These are phyloP conservation scores for Coelogynopora nodosa DNA, from an alignment of 2,888 invertebrate species.

Conservation along the genomic window DNA sequence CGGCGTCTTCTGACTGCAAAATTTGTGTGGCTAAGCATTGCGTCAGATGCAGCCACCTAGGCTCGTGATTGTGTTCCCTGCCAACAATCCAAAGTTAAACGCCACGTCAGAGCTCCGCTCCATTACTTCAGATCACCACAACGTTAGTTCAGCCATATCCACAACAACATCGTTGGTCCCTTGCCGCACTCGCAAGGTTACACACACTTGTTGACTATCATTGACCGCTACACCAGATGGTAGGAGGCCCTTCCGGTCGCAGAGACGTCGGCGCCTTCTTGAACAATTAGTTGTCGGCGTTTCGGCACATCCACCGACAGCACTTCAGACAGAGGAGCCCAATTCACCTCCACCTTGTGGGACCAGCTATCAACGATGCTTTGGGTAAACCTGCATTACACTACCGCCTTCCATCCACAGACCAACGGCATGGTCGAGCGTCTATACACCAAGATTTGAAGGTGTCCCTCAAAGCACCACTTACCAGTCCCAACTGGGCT, in stretches of 20 bases:
- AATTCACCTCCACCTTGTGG: neutral
- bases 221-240: neutral
- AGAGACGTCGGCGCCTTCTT: neutral
- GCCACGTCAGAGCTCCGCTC: neutral
- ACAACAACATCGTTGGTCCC: neutral
- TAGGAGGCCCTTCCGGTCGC: neutral
- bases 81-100: neutral
- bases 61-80: neutral
- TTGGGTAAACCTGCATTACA: neutral
- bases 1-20: no score
- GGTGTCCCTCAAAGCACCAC: neutral
- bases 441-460: neutral
- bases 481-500: neutral
- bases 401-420: neutral
- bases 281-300: neutral
- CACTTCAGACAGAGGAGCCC: neutral
- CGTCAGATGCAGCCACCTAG: neutral
- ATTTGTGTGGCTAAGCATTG: no score
- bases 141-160: neutral
- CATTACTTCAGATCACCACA: neutral
- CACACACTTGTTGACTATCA: neutral
- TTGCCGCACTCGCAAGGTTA: neutral
- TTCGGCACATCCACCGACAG: neutral
- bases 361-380: neutral
- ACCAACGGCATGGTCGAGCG: neutral